Evolutionary conservation across 2,113 vertebrate genomes (phyloP), one percentile per base, ranked within the genome.

Genomic region (Carassius carassius): DNA sequence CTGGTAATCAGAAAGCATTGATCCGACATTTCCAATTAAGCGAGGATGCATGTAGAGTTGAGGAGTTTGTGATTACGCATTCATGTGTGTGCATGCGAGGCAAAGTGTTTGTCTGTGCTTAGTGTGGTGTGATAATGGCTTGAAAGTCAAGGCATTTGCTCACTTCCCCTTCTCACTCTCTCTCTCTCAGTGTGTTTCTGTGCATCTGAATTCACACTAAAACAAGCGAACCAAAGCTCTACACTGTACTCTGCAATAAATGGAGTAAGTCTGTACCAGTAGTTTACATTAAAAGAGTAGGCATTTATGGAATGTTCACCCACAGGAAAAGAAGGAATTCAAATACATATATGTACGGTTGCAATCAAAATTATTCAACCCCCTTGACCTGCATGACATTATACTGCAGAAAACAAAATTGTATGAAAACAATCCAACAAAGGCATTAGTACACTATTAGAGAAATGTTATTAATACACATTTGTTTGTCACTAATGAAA

Each of bases 1-100:
- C 84, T 72, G 54, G 86, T 89, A 90, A 90, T 90, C 88, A 86
- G 62, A 85, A 85, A 73, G 85, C 62, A 89, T 83, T 87, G 82
- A 89, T 90, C 86, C 87, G 77, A 84, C 86, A 85, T 90, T 90
- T 91, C 86, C 86, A 90, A 88, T 89, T 88, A 90, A 88, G 82
- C 62, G 78, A 58, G 78, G 84, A 87, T 8, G 75, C 73, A 86
- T 86, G 86, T 83, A 76, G 74, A 87, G 69, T 84, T 70, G 60
- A 72, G 86, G 51, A 89, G 81, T 75, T 70, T 82, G 72, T 82
- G 85, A 77, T 80, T 81, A 51, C 29, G 65, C 82, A 85, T 72
- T 85, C 87, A 78, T 87, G 83, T 35, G 25, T 62, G 65, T 69
- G 29, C 51, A 78, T 82, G 83, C 65, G 60, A 76, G 85, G 78